These are phyloP conservation scores for Halisarca cf. caerulea DNA, from an alignment of 37 sponge, comb jelly and placozoan species.

Conservation along the genomic window DNA sequence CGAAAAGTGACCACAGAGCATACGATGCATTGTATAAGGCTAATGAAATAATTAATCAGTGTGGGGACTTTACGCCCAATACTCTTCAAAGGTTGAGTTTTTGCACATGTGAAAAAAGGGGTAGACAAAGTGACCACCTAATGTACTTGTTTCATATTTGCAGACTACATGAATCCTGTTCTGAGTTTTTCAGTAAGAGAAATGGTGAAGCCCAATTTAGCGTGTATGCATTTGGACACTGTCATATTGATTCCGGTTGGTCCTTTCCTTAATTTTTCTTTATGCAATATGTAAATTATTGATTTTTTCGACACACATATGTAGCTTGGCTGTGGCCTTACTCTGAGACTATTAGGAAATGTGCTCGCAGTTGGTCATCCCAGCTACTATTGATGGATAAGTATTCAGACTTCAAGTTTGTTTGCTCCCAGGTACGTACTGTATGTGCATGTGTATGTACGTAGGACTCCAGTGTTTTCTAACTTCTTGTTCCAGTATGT, in stretches of 20 bases:
- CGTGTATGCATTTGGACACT: conserved; percentile 75
- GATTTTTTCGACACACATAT: neutral
- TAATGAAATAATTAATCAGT: conserved; percentile 68
- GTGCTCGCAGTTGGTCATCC: conserved; percentile 77
- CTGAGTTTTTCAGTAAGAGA: conserved; percentile 39
- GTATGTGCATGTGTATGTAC: no score
- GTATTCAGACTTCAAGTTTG: conserved; percentile 52
- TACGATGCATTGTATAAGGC: conserved; percentile 71
- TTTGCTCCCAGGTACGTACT: conserved; percentile 60
- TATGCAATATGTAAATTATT: neutral
- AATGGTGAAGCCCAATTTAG: conserved; percentile 47
- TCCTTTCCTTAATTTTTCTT: neutral
- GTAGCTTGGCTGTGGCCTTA: conserved; percentile 85
- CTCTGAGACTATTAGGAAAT: conserved; percentile 73
- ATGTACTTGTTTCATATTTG: neutral
- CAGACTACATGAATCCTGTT: conserved; percentile 25
- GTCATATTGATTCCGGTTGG: conserved; percentile 76
- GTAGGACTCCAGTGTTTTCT: no score
- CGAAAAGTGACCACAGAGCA: conserved; percentile 36
- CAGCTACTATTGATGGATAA: conserved; percentile 59
- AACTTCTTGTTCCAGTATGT: no score
- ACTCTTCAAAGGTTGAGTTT: conserved; percentile 41
- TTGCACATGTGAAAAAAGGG: no score
- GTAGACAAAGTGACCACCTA: no score
- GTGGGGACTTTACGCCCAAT: conserved; percentile 17